A percentile compares a stretch with the other conserved stretches of the same genome.
Evolutionary conservation across 2,797 vertebrate species (phyloP).

Genomic region (Hipposideros larvatus): DNA sequence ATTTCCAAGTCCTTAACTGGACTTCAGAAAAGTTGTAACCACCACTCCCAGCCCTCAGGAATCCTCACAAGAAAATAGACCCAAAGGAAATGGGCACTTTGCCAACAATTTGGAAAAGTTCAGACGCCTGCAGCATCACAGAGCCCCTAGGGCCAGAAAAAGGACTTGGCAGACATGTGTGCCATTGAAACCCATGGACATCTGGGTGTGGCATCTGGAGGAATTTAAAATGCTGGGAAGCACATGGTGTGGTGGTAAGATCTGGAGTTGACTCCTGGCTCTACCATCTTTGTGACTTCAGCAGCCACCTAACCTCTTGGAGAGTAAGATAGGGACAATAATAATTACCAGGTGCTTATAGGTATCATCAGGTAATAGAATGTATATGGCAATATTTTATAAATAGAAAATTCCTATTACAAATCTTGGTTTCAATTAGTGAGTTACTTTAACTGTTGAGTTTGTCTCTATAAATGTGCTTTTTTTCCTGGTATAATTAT

Average conservation of each 20-base stretch:
- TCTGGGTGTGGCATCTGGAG: background rate
- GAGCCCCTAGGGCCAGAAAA: background rate
- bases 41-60: background rate
- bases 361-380: background rate
- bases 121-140: background rate
- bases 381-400: background rate
- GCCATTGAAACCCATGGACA: background rate
- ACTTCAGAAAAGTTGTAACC: background rate
- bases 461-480: background rate
- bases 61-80: background rate
- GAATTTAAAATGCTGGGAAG: background rate
- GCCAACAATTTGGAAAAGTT: slow-evolving; percentile 3
- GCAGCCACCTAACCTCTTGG: background rate
- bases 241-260: background rate
- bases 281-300: background rate
- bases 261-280: background rate
- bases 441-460: background rate
- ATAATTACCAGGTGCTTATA: background rate
- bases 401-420: background rate
- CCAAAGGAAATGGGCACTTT: background rate
- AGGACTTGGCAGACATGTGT: background rate
- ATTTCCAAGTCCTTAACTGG: background rate
- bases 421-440: background rate
- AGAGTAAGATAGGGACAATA: background rate
- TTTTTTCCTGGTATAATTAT: background rate